Evolutionary conservation across 2,113 vertebrate genomes (phyloP).

Genomic region (Cheirogaleus medius): DNA sequence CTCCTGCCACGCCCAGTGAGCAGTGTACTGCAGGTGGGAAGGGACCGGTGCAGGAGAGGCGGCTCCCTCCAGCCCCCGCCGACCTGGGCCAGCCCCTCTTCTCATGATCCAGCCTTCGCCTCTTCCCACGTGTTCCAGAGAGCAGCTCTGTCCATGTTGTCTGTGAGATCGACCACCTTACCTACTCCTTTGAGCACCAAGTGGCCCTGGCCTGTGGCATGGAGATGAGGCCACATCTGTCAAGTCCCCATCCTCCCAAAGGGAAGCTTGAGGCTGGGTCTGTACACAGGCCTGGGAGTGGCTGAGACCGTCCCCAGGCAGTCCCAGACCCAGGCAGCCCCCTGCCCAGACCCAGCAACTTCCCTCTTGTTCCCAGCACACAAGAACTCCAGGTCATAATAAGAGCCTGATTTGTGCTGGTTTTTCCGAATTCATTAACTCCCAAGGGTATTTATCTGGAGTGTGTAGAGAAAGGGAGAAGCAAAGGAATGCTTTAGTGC

Average conservation of each 20-base stretch:
- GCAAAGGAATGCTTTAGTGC: not conserved
- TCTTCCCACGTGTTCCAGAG: not conserved
- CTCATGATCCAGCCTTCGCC: not conserved
- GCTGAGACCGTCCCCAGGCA: not conserved
- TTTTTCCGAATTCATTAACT: not conserved
- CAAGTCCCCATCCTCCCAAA: not conserved
- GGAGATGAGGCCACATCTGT: not conserved
- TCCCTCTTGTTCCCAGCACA: not conserved
- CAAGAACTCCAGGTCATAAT: not conserved
- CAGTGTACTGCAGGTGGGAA: not conserved
- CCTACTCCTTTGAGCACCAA: not conserved
- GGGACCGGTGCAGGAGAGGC: not conserved
- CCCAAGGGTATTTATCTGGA: not conserved
- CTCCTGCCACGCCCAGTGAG: fast-evolving
- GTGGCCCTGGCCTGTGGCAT: not conserved
- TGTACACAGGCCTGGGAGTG: not conserved
- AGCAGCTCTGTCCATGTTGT: not conserved
- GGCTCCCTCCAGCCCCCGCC: not conserved
- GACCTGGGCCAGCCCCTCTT: not conserved
- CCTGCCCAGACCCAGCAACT: not conserved
- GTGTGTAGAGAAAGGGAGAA: not conserved
- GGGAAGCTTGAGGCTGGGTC: not conserved
- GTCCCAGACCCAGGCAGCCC: too few relatives aligned
- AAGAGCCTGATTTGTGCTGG: not conserved
- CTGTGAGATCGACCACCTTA: too few relatives aligned